These are phyloP conservation scores for Ridgeia piscesae DNA, from an alignment of 1,140 invertebrate genomes.

Conservation along the genomic window DNA sequence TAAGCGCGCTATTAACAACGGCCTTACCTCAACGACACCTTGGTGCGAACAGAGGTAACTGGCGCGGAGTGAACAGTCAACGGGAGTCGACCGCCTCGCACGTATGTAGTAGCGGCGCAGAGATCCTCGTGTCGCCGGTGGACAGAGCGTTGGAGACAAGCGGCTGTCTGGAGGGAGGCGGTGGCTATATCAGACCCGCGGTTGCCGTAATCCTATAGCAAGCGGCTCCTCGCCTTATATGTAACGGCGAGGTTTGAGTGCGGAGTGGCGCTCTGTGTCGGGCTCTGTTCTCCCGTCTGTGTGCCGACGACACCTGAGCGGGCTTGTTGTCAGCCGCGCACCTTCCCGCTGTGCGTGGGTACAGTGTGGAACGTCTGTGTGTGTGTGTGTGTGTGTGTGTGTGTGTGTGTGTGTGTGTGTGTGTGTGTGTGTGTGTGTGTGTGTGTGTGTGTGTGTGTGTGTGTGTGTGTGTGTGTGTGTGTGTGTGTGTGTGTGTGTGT, in stretches of 20 bases:
- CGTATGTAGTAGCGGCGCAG: neutral
- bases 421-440: neutral
- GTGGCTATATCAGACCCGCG: neutral
- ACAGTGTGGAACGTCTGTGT: no score
- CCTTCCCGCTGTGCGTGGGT: no score
- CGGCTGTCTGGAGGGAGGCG: neutral
- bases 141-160: neutral
- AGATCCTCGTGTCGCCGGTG: neutral
- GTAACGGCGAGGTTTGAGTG: conserved; percentile 2
- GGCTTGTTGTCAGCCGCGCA: neutral
- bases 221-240: conserved; percentile 3
- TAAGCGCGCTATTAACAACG: neutral
- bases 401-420: neutral
- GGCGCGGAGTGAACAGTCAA: neutral
- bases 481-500: no score
- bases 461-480: neutral
- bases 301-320: neutral
- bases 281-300: neutral
- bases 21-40: neutral
- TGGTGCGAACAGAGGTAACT: neutral
- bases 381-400: neutral
- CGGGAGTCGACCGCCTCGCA: neutral
- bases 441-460: neutral
- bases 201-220: conserved; percentile 10
- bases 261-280: neutral